Base-by-base conservation (phyloP, 2,113 vertebrate species). In the Aptenodytes patagonicus region DNA sequence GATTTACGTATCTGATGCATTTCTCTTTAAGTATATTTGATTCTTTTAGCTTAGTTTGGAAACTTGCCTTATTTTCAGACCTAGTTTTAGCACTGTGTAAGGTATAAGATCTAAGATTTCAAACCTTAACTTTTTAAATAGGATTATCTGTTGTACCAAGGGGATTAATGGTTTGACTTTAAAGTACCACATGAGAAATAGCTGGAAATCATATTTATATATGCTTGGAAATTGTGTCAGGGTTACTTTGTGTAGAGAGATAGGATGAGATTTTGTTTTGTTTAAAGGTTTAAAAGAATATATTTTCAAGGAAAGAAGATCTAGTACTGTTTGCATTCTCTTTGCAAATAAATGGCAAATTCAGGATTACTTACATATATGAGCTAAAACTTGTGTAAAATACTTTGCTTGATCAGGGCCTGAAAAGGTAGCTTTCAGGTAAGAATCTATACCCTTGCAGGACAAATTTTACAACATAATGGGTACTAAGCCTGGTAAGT, bases 1-100 rank as follows among this genome's bases (percentile, higher is more conserved):
- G 17, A 72, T 52, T 62, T 71, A 11, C 0, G 0, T 57, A 9
- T 36, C 15, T 70, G 18, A 65, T 70, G 7, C 2, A 54, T 54
- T 81, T 81, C 9, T 62, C 52, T 71, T 61, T 13, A 78, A 34
- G 11, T 78, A 17, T 25, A 26, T 78, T 80, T 82, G 15, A 18
- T 55, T 85, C 6, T 55, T 84, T 65, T 38, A 3, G 14, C 81
- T 83, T 70, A 29, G 5, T 26, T 44, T 62, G 52, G 84, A 77
- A 96, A 65, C 7, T 9, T 44, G 20, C 8, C 21, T 44, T 61
- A 13, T 91, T 90, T 95, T 60, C 44, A 83, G 38, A 26, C 14
- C 9, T 36, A 55, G 9, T 46, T 90, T 84, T 76, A 87, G 26
- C 20, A 17, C 12, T 84, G 14, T 36, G 10, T 52, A 24, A 65